Evolutionary conservation across 1,140 invertebrate species (phyloP), one percentile per base, ranked within the genome.

Genomic region (Globodera rostochiensis): DNA sequence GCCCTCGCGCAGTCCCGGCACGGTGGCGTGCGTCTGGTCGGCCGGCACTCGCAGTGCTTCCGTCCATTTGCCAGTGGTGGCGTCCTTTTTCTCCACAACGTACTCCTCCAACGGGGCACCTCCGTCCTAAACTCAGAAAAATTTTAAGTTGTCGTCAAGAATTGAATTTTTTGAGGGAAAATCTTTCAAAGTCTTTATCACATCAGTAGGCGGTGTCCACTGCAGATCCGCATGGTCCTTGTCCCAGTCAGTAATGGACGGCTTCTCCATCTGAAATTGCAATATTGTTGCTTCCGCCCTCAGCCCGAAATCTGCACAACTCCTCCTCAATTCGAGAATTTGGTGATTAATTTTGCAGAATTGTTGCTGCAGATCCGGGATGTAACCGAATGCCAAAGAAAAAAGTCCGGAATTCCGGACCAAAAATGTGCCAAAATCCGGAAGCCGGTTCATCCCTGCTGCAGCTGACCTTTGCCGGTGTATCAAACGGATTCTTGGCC

Each of bases 401-500:
- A 36, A 36, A 36, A 36, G 3, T 36, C 2, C 36, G 36, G 2
- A 36, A 36, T 36, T 2, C 2, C 36, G 36, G 36, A 36, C 36
- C 36, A 36, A 36, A 36, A 36, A 36, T 36, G 36, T 36, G 36
- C 36, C 36, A 36, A 36, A 36, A 36, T 36, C 36, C 36, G 36
- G 36, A 36, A 3, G 36, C 36, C 36, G 36, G 36, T 36, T 36
- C 36, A 2, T 36, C 36, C 36, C 36, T 36, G 36, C 36, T 13
- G 50, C 50, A 5, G 19, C 57, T 64, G 13, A 96, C 95, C 88
- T 97, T 97, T n/a, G 94, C 94, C 69, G 96, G 96, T 90, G 96
- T 95, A 91, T 98, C 94, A 89, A 94, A 98, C 80, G 96, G 96
- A 94, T 98, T 97, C 92, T 98, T 98, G 45, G 96, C 96, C 86